Evolutionary conservation across 1,140 invertebrate genomes (phyloP).

Genomic region (Heterodera schachtii): DNA sequence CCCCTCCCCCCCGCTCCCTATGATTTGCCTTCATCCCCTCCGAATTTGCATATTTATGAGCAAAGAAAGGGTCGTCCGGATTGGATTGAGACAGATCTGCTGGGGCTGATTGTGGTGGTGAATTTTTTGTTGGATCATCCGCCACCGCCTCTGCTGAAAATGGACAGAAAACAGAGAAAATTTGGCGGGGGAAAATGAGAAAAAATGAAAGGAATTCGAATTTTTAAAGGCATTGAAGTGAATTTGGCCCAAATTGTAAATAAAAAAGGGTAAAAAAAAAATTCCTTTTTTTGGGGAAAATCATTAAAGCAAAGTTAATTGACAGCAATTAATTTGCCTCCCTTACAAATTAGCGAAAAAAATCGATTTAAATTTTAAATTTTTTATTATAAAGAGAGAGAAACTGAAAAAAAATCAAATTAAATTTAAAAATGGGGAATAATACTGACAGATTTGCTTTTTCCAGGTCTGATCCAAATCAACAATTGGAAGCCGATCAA

Average conservation of each 20-base stretch:
- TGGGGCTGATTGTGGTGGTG: background rate
- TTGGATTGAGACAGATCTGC: background rate
- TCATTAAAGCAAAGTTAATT: too few species aligned
- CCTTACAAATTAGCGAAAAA: too few species aligned
- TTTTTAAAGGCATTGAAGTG: background rate
- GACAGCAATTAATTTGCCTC: background rate
- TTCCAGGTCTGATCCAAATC: slow-evolving; percentile 53
- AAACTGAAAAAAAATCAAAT: background rate
- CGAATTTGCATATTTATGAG: slow-evolving; percentile 18
- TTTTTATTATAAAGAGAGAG: too few species aligned
- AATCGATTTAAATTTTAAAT: too few species aligned
- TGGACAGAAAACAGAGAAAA: background rate
- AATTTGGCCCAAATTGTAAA: too few species aligned
- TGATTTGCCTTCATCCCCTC: background rate
- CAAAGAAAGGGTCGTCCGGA: background rate
- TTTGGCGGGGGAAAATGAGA: background rate
- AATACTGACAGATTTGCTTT: background rate
- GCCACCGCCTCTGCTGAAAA: background rate
- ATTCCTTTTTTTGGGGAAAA: too few species aligned
- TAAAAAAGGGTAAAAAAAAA: too few species aligned
- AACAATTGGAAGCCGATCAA: slow-evolving; percentile 56
- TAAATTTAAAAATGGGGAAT: background rate
- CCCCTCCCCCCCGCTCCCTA: too few species aligned
- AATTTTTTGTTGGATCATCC: background rate
- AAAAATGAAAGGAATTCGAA: background rate